Conservation (phyloP, 2,888 invertebrate species). For the Platycheirus albimanus region DNA sequence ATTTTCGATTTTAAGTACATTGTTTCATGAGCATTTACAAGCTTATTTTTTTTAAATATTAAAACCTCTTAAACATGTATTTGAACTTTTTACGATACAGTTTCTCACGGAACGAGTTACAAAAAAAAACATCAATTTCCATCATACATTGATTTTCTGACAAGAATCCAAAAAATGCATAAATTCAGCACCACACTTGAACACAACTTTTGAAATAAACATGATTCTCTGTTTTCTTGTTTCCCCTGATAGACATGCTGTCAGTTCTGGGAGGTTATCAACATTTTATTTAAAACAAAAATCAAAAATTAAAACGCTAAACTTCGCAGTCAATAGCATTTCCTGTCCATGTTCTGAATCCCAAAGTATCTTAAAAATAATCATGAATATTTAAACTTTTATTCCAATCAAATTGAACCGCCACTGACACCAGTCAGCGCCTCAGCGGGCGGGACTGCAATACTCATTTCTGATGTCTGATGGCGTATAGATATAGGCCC, state of each 20-base stretch:
- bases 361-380: slow-evolving; percentile 34
- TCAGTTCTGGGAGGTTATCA: slow-evolving; percentile 58
- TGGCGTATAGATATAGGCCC: background rate
- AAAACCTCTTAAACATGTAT: too few species aligned
- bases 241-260: slow-evolving; percentile 17
- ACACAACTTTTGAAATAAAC: background rate
- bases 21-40: too few species aligned
- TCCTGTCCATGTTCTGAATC: slow-evolving; percentile 67
- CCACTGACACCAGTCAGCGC: slow-evolving; percentile 53
- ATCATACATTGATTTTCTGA: background rate
- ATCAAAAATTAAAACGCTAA: slow-evolving; percentile 33
- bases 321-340: slow-evolving; percentile 54
- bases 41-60: too few species aligned
- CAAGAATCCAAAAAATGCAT: slow-evolving; percentile 9
- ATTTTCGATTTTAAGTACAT: too few species aligned
- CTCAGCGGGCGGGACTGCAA: slow-evolving; percentile 13
- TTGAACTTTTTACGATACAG: too few species aligned
- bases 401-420: slow-evolving; percentile 48
- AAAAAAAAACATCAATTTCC: too few species aligned
- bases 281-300: slow-evolving; percentile 38
- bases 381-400: slow-evolving; percentile 72
- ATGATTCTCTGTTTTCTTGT: background rate
- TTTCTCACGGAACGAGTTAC: too few species aligned
- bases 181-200: slow-evolving; percentile 5
- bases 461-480: background rate